These are phyloP conservation scores for Heteromurus nitidus DNA, from an alignment of 2,888 invertebrate genomes.

Conservation along the genomic window DNA sequence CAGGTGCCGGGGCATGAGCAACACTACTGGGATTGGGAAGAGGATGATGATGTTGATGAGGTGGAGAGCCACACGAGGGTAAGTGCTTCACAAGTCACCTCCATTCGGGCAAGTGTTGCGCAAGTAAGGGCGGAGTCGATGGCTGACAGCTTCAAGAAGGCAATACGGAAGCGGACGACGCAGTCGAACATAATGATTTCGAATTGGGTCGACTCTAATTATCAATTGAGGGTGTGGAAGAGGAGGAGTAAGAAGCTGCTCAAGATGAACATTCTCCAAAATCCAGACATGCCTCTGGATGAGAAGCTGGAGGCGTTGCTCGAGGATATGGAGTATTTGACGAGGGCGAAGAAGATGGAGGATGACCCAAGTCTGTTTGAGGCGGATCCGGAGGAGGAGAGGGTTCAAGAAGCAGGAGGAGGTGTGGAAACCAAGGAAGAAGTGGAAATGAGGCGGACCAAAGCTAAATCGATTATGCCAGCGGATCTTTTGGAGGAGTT, in stretches of 20 bases:
- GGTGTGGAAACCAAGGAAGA: not conserved
- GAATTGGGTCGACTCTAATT: not conserved
- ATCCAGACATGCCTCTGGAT: not conserved
- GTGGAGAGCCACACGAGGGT: not conserved
- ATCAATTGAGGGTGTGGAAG: not conserved
- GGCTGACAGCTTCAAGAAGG: not conserved
- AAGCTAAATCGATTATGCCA: not conserved
- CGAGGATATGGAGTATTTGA: slow-evolving; percentile 15
- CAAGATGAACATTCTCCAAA: not conserved
- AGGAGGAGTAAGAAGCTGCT: not conserved
- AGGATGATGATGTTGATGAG: not conserved
- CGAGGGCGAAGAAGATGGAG: not conserved
- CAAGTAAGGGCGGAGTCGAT: not conserved
- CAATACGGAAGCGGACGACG: no score
- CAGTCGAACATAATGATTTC: not conserved
- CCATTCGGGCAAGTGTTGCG: not conserved
- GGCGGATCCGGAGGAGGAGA: not conserved
- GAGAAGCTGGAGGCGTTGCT: not conserved
- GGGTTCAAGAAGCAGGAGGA: not conserved
- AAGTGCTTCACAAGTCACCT: not conserved
- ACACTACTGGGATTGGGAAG: not conserved
- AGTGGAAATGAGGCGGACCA: not conserved
- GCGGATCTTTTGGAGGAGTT: not conserved
- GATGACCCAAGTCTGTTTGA: not conserved
- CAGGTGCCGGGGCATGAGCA: not conserved